Percentiles rank a stretch among this genome's conserved stretches.
Conservation (phyloP, 2,113 vertebrate genomes). For the Callospermophilus lateralis region DNA sequence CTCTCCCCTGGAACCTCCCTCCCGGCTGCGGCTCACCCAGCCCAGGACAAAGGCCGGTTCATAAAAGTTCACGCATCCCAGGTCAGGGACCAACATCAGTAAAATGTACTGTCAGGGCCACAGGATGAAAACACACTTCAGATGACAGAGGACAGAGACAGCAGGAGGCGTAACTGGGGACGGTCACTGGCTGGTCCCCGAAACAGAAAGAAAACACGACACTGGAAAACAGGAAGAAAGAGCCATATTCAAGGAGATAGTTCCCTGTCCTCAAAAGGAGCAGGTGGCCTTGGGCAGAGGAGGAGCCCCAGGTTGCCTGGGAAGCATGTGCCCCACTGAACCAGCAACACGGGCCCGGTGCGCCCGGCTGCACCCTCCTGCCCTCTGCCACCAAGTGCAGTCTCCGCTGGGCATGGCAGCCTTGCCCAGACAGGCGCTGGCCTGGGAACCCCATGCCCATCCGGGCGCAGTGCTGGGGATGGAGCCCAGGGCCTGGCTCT, state of each 20-base stretch:
- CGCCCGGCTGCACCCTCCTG: accelerated
- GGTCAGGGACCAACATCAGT: too few relatives aligned
- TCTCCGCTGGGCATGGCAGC: not conserved
- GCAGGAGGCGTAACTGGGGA: accelerated
- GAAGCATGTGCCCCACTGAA: accelerated
- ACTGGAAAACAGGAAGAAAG: not conserved
- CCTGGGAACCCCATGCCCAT: not conserved
- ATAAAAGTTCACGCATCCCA: not conserved
- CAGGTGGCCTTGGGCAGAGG: accelerated
- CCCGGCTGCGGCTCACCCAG: not conserved
- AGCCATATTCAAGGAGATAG: not conserved
- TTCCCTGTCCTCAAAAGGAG: not conserved
- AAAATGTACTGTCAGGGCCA: not conserved
- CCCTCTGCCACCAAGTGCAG: too few relatives aligned
- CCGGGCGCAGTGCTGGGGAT: too few relatives aligned
- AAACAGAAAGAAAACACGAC: accelerated
- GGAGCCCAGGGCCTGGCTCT: too few relatives aligned
- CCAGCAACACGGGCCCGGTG: accelerated
- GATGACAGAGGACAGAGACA: accelerated
- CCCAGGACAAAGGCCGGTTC: not conserved
- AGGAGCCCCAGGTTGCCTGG: accelerated
- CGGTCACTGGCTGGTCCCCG: accelerated
- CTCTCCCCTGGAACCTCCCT: not conserved
- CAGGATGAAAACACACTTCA: not conserved
- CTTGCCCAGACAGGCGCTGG: not conserved